Base-by-base conservation (phyloP, 1,140 invertebrate species). In the Meloidogyne floridensis region DNA sequence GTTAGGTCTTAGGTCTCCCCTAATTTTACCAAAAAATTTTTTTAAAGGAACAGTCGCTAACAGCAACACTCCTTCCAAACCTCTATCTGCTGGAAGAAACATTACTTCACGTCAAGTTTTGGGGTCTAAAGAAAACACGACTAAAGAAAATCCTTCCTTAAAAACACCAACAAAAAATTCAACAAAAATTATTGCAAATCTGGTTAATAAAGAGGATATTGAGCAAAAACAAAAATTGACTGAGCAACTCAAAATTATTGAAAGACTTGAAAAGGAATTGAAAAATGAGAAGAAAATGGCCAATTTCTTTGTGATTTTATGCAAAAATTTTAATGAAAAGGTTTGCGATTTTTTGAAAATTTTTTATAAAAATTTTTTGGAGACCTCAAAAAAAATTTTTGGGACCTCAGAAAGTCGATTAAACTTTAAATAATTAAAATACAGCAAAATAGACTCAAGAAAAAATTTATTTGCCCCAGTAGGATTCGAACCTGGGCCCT, bases 71-170 rank as follows among this genome's bases (percentile, higher is more conserved):
- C 59, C 59, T 47, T 47, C 47, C 18, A 65, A 65, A 6, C 7
- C 15, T n/a, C 15, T 15, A 2, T 59, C 59, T n/a, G n/a, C 59
- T n/a, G 59, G 15, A 65, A 65, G 59, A 65, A 47, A 32, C 32
- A 32, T 47, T 47, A 8, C 4, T 65, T 65, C 59, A n/a, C 77
- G 77, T 4, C 65, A 69, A n/a, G 77, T 79, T 69, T 51, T 79
- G n/a, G 72, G 65, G 11, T 79, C 77, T 5, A 69, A 72, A 15
- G 77, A 79, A 6, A 79, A 79, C 20, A 5, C 54, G 1, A 3
- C n/a, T 9, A 79, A 79, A 18, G 65, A 51, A 8, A 72, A 32
- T 10, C 10, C 77, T 15, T n/a, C 13, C 0, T 15, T 20, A 71
- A 65, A 79, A 10, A 51, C 65, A 11, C 32, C 54, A 20, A 71